A percentile compares a stretch with the other conserved stretches of the same genome.
Evolutionary conservation across 64 coral and sea anemone genomes (phyloP).

Genomic region (Exaiptasia diaphana): DNA sequence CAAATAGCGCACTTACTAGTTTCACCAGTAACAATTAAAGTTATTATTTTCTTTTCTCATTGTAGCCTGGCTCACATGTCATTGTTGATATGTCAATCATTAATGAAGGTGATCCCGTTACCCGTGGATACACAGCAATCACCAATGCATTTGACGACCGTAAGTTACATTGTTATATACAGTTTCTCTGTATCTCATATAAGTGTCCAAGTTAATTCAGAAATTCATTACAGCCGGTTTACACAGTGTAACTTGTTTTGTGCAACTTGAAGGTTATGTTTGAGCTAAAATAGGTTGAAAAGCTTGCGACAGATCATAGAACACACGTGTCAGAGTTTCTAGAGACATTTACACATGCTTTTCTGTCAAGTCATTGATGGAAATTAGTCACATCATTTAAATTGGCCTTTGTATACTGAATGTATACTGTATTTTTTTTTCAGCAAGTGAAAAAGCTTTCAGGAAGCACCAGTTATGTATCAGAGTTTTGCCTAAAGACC

Average conservation of each 20-base stretch:
- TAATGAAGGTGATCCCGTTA: constrained; percentile 65
- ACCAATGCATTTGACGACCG: constrained; percentile 74
- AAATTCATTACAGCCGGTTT: too few relatives aligned
- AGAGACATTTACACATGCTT: too few relatives aligned
- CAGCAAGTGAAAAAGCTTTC: constrained; percentile 73
- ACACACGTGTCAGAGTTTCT: too few relatives aligned
- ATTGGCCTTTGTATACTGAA: too few relatives aligned
- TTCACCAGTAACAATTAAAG: neutral
- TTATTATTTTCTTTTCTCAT: neutral
- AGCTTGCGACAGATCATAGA: too few relatives aligned
- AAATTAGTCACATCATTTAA: too few relatives aligned
- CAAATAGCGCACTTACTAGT: neutral
- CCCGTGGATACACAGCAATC: constrained; percentile 65
- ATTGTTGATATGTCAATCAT: constrained; percentile 67
- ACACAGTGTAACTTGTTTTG: too few relatives aligned
- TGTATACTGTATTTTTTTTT: neutral
- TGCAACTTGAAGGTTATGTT: too few relatives aligned
- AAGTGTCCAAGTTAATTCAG: neutral
- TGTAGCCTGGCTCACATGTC: constrained; percentile 53
- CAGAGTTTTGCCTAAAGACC: constrained; percentile 61
- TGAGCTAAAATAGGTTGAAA: too few relatives aligned
- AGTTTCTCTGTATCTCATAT: too few relatives aligned
- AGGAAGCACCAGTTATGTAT: constrained; percentile 74
- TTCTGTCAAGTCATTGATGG: too few relatives aligned
- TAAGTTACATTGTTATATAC: neutral